Evolutionary conservation across 2,797 vertebrate species (phyloP).

Genomic region (Kryptopterus vitreolus): DNA sequence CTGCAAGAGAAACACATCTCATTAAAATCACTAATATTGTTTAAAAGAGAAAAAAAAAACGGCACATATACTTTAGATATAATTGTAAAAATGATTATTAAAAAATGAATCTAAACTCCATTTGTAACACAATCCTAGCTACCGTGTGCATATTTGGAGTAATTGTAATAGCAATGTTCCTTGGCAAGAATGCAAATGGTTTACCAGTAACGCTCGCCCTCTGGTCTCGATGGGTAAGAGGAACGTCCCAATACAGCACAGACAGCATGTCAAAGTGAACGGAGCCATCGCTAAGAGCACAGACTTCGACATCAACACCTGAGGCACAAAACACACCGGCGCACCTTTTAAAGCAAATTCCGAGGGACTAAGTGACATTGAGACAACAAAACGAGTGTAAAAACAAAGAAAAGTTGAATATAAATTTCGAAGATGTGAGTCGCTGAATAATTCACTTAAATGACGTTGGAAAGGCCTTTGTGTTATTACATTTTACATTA

Average conservation of each 20-base stretch:
- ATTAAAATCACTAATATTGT: background rate
- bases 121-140: background rate
- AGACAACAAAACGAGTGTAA: background rate
- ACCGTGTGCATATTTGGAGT: background rate
- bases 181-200: conserved; percentile 17
- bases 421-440: background rate
- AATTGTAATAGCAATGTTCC: background rate
- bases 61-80: background rate
- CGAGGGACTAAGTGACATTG: background rate
- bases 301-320: conserved; percentile 88
- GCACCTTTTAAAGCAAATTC: background rate
- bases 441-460: background rate
- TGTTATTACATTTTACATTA: background rate
- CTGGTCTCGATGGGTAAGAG: conserved; percentile 89
- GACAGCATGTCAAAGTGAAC: conserved; percentile 76
- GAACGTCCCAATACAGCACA: conserved; percentile 79
- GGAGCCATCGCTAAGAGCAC: conserved; percentile 80
- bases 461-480: background rate
- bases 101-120: background rate
- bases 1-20: conserved; percentile 56
- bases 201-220: conserved; percentile 86
- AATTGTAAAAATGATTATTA: background rate
- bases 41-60: background rate
- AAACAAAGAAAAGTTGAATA: background rate
- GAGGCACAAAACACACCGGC: conserved; percentile 36